Evolutionary conservation across 2,888 invertebrate genomes (phyloP).

Genomic region (Pollenia amentaria): DNA sequence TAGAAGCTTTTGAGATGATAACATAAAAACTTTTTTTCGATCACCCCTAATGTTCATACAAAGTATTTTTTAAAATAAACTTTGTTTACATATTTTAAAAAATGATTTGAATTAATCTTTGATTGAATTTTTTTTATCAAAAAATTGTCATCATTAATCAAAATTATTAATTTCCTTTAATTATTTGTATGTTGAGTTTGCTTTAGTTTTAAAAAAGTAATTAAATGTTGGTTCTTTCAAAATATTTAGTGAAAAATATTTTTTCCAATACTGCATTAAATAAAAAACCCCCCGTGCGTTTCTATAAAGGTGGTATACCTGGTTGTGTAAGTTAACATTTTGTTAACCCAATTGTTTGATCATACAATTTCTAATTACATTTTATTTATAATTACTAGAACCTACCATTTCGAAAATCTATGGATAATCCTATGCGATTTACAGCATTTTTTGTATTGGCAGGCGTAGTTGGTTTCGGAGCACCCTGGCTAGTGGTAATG

Average conservation of each 20-base stretch:
- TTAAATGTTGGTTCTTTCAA: conserved; percentile 57
- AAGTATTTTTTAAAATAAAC: no score
- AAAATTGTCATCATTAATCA: no score
- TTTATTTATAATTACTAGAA: conserved; percentile 1
- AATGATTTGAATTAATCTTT: no score
- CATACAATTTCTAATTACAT: neutral
- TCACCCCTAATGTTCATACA: no score
- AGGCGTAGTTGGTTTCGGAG: conserved; percentile 78
- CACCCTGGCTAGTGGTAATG: conserved; percentile 78
- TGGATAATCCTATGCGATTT: conserved; percentile 78
- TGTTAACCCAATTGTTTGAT: neutral
- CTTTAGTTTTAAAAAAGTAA: neutral
- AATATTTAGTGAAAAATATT: conserved; percentile 11
- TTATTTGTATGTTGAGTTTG: neutral
- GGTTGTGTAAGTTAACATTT: conserved; percentile 77
- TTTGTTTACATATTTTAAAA: no score
- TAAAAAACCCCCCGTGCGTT: conserved; percentile 8
- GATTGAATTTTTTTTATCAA: no score
- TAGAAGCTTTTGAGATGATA: no score
- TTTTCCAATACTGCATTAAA: neutral
- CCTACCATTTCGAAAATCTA: conserved; percentile 76
- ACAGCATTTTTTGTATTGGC: conserved; percentile 75
- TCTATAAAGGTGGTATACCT: conserved; percentile 75
- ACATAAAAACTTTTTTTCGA: no score
- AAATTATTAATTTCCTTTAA: no score